Base-by-base conservation (phyloP, 2,113 vertebrate genomes). In the Heliornis fulica region DNA sequence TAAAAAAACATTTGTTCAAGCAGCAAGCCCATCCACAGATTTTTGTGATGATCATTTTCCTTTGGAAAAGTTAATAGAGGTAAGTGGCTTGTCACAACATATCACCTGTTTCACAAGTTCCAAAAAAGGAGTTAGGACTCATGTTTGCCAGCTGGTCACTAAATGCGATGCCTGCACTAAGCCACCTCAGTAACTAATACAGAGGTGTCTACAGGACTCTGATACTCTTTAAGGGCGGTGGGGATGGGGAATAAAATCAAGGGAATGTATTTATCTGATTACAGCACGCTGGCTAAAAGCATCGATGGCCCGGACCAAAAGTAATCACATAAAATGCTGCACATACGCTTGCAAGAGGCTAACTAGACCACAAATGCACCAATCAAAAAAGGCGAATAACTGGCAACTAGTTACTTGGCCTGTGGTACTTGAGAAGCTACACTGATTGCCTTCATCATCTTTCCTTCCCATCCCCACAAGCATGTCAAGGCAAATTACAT, bases 31-130 rank as follows among this genome's bases (percentile, higher is more conserved):
- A 14, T 94, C 90, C 53, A 11, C 81, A 46, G 94, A 80, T 20
- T 89, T 95, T 59, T 96, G 71, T 36, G 87, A 93, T 48, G 91
- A 45, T 53, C 90, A 41, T n/a, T 88, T 98, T 57, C n/a, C 59
- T 50, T 90, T 99, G 91, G 95, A 96, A 69, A 98, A 87, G 80
- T 94, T 99, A 66, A 90, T 81, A 28, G 97, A 99, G 98, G 99
- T 99, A 97, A 98, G 97, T 74, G 57, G 50, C 68, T n/a, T 70
- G 36, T 65, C 76, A n/a, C 43, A 23, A 7, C 40, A 75, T 70
- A 5, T 38, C 18, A 46, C 13, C 0, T 48, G 26, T 61, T 77
- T 29, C 59, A 31, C 7, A 5, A 53, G 45, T 53, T 40, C 19
- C 64, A 54, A 8, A 64, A n/a, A 57, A 41, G 3, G 38, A 82